phyloP scores from a whole-genome alignment of 2,888 invertebrate species.

The Serripes groenlandicus region DNA sequence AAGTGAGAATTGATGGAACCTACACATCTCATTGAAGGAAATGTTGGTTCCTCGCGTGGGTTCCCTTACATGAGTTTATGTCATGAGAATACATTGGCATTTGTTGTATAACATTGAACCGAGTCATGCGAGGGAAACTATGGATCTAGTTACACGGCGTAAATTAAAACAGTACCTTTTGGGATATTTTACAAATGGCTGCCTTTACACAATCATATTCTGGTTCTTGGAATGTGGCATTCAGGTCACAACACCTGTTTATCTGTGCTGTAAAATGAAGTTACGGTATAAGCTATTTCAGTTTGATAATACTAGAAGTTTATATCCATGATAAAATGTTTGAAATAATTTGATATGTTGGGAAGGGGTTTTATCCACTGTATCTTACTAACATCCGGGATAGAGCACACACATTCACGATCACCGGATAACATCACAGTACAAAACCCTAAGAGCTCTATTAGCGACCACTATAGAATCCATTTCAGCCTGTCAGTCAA shows the following conservation, averaged over 20 bases:
- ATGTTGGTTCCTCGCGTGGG: too few relatives aligned
- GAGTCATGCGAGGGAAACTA: too few relatives aligned
- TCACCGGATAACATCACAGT: background rate
- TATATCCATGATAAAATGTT: background rate
- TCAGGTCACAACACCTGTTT: background rate
- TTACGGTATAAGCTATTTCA: background rate
- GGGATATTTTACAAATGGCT: too few relatives aligned
- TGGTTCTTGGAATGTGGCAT: background rate
- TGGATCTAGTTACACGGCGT: too few relatives aligned
- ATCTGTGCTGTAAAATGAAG: background rate
- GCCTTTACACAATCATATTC: too few relatives aligned
- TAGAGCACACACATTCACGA: background rate
- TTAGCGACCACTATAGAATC: background rate
- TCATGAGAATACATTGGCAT: too few relatives aligned
- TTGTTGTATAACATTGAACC: too few relatives aligned
- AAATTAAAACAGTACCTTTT: too few relatives aligned
- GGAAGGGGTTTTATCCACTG: background rate
- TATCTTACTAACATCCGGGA: background rate
- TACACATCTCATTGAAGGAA: too few relatives aligned
- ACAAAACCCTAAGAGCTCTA: background rate
- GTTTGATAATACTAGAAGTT: background rate
- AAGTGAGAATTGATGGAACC: too few relatives aligned
- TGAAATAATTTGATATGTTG: background rate
- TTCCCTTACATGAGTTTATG: too few relatives aligned
- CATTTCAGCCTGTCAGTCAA: background rate